Evolutionary conservation across 2,113 vertebrate genomes (phyloP).

Genomic region (Ptilonorhynchus violaceus): DNA sequence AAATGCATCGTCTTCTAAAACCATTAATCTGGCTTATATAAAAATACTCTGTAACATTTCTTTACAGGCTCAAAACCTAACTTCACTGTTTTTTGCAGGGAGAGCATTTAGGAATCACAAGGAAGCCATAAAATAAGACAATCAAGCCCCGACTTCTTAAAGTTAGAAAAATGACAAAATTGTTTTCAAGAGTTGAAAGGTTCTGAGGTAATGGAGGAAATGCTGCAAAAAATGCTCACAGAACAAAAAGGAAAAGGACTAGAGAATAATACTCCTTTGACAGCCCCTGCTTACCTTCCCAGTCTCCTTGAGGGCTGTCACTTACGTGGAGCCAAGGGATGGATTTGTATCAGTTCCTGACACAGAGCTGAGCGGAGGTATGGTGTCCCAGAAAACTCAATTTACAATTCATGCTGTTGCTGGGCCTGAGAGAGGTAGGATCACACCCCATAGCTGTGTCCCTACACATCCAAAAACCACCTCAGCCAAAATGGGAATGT

Average conservation of each 20-base stretch:
- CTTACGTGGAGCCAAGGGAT: background rate
- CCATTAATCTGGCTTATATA: slow-evolving; percentile 46
- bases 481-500: background rate
- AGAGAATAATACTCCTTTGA: background rate
- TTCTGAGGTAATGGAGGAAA: background rate
- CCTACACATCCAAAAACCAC: background rate
- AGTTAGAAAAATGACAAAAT: slow-evolving; percentile 37
- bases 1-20: slow-evolving; percentile 42
- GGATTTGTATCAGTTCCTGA: background rate
- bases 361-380: background rate
- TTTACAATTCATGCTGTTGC: background rate
- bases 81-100: background rate
- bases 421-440: background rate
- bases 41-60: slow-evolving; percentile 26
- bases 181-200: slow-evolving; percentile 4
- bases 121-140: slow-evolving; percentile 25
- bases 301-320: background rate
- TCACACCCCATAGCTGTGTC: background rate
- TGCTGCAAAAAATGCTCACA: background rate
- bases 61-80: slow-evolving; percentile 4
- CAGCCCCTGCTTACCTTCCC: background rate
- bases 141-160: slow-evolving; percentile 5
- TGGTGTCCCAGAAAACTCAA: background rate
- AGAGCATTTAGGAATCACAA: slow-evolving; percentile 26
- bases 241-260: background rate